Evolutionary conservation across 2,888 invertebrate species (phyloP).

Genomic region (Lomographa bimaculata): DNA sequence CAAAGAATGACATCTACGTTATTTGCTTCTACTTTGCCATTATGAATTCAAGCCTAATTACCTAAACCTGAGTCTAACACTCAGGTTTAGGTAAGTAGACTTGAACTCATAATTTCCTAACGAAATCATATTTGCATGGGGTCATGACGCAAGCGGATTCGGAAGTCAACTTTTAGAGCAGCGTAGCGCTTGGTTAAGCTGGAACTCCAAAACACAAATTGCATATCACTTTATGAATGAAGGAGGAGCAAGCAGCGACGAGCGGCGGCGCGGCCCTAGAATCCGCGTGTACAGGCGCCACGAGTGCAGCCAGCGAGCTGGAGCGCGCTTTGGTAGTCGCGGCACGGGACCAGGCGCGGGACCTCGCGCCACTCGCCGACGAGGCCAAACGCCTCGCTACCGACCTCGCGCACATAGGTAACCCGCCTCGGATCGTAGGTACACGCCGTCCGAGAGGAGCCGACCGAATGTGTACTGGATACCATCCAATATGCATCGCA

Average conservation of each 20-base stretch:
- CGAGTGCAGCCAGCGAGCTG: conserved; percentile 93
- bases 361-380: conserved; percentile 71
- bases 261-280: conserved; percentile 73
- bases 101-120: no score
- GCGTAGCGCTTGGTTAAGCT: no score
- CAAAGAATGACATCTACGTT: no score
- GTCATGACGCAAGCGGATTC: no score
- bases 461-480: conserved; percentile 42
- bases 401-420: conserved; percentile 80
- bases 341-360: conserved; percentile 74
- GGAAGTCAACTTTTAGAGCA: no score
- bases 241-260: conserved; percentile 71
- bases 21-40: no score
- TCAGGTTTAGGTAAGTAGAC: no score
- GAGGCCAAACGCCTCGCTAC: conserved; percentile 73
- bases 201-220: no score
- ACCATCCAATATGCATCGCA: conserved; percentile 7
- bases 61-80: no score
- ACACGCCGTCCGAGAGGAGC: conserved; percentile 50
- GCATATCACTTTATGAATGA: conserved; percentile 14
- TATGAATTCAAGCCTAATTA: no score
- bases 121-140: no score
- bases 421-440: conserved; percentile 68
- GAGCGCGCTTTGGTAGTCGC: conserved; percentile 89
- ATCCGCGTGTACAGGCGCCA: conserved; percentile 86